Evolutionary conservation across 1,140 invertebrate species (phyloP).

Genomic region (Drosophila arizonae): DNA sequence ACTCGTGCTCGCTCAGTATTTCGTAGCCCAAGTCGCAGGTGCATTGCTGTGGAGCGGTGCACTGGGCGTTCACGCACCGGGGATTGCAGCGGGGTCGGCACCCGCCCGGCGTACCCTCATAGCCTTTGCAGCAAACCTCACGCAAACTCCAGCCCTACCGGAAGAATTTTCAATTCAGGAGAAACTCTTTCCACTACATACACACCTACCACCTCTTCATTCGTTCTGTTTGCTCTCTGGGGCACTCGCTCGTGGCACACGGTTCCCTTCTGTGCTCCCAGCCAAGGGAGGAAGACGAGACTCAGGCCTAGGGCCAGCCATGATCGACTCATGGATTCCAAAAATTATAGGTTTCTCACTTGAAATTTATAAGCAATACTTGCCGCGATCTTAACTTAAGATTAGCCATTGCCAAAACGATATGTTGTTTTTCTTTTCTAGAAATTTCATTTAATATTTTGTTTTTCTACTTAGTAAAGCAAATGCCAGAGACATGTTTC

Average conservation of each 20-base stretch:
- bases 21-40: constrained; percentile 25
- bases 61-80: constrained; percentile 13
- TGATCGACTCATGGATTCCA: neutral
- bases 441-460: neutral
- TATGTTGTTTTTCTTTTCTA: neutral
- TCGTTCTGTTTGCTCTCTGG: no score
- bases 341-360: neutral
- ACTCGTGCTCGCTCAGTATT: neutral
- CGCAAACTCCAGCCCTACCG: neutral
- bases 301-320: neutral
- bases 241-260: neutral
- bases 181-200: no score
- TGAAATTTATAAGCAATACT: constrained; percentile 10
- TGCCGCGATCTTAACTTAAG: neutral
- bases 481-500: constrained; percentile 1
- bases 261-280: neutral
- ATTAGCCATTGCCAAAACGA: neutral
- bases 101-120: neutral
- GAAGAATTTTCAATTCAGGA: no score
- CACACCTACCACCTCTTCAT: no score
- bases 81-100: constrained; percentile 15
- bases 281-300: neutral
- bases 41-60: constrained; percentile 25
- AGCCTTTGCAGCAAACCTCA: constrained; percentile 22
- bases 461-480: neutral